Percentiles rank a stretch among this genome's conserved stretches.
Conservation (phyloP, 2,797 vertebrate genomes). For the Gephyroberyx darwinii region DNA sequence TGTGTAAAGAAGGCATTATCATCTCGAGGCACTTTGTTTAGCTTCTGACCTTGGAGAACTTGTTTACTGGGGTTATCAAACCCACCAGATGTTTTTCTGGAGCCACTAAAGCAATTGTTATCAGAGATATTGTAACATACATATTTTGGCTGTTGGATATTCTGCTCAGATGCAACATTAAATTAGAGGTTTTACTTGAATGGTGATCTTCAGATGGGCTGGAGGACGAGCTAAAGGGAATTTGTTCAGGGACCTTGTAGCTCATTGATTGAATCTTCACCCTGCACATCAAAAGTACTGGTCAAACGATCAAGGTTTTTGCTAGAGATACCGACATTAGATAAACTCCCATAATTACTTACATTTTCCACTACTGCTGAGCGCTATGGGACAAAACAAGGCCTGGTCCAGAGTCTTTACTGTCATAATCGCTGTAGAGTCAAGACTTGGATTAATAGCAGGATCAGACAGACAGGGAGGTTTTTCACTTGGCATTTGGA, state of each 20-base stretch:
- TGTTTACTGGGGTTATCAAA: not conserved
- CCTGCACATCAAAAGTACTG: constrained; percentile 1
- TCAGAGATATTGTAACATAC: not conserved
- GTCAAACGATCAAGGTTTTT: constrained; percentile 1
- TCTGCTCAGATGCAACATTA: constrained; percentile 5
- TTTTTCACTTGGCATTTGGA: constrained; percentile 40
- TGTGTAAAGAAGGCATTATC: not conserved
- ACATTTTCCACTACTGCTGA: constrained; percentile 12
- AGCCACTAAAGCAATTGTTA: not conserved
- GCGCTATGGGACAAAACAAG: not conserved
- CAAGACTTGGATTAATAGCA: constrained; percentile 3
- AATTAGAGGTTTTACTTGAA: constrained; percentile 11
- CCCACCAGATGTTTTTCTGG: constrained; percentile 14
- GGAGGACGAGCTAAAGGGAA: constrained; percentile 4
- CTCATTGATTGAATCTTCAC: constrained; percentile 6
- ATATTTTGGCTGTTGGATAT: constrained; percentile 16
- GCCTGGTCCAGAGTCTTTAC: constrained; percentile 2
- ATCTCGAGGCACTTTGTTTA: not conserved
- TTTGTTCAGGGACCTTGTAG: constrained; percentile 11
- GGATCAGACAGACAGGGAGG: constrained; percentile 15
- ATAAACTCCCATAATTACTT: constrained; percentile 24
- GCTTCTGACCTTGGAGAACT: constrained; percentile 12
- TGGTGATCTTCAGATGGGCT: constrained; percentile 22
- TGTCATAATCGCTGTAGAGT: constrained; percentile 32
- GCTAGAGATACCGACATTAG: not conserved